A percentile compares a stretch with the other conserved stretches of the same genome.
These are phyloP conservation scores for Pongo pygmaeus DNA, from an alignment of 2,113 vertebrate genomes.

Conservation along the genomic window DNA sequence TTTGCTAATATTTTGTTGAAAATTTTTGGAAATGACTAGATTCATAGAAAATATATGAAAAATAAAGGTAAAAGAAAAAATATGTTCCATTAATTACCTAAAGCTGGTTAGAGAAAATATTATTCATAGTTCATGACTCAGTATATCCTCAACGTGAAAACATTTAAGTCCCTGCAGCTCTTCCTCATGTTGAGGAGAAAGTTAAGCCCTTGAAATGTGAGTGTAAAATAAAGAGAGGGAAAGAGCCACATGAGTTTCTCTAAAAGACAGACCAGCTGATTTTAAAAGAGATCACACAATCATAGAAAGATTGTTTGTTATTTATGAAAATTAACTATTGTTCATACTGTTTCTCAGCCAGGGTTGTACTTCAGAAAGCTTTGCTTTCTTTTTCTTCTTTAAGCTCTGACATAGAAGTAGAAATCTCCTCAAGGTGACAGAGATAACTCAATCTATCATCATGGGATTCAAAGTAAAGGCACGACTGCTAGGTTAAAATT, in stretches of 20 bases:
- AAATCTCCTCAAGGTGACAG: background rate
- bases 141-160: background rate
- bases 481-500: background rate
- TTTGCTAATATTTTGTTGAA: no score
- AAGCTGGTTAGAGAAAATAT: background rate
- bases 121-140: background rate
- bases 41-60: background rate
- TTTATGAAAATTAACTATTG: constrained; percentile 4
- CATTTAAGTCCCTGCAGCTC: background rate
- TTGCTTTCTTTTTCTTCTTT: background rate
- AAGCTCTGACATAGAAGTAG: background rate
- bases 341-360: background rate
- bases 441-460: background rate
- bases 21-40: background rate
- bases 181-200: background rate
- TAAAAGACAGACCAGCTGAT: background rate
- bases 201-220: background rate
- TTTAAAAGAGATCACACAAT: background rate
- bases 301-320: background rate
- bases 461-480: background rate
- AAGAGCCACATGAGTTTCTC: background rate
- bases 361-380: background rate
- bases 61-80: background rate
- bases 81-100: background rate
- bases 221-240: background rate